A percentile compares a stretch with the other conserved stretches of the same genome.
Conservation (phyloP, 2,113 vertebrate species). For the Pogonocichla stellata region DNA sequence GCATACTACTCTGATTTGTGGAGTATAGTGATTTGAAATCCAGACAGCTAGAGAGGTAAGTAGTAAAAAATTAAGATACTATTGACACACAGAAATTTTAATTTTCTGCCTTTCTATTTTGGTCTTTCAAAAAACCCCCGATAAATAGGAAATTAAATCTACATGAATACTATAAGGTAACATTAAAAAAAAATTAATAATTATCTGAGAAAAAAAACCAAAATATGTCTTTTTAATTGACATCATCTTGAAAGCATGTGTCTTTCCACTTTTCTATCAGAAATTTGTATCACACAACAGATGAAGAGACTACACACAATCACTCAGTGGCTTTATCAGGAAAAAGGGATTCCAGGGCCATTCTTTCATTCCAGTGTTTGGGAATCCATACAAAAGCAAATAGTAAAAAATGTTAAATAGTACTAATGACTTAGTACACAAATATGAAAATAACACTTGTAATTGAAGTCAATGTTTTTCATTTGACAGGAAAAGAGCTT, state of each 20-base stretch:
- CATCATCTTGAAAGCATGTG: not conserved
- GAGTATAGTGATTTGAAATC: not conserved
- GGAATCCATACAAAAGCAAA: not conserved
- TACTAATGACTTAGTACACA: not conserved
- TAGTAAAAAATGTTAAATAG: not conserved
- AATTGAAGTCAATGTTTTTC: not conserved
- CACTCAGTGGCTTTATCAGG: not conserved
- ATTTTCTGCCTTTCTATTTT: not conserved
- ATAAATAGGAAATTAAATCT: not conserved
- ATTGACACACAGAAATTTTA: not conserved
- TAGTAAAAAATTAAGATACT: not conserved
- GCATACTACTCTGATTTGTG: not conserved
- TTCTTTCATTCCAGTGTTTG: not conserved
- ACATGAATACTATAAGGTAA: not conserved
- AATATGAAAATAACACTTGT: not conserved
- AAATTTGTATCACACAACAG: not conserved
- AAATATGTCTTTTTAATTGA: fast-evolving
- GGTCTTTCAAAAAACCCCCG: not conserved
- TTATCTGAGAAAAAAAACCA: fast-evolving
- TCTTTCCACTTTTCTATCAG: not conserved
- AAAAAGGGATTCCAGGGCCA: not conserved
- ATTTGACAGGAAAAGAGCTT: not conserved
- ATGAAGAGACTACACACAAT: not conserved
- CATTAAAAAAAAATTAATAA: not conserved
- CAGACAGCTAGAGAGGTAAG: not conserved